Percentiles rank a stretch among this genome's conserved stretches.
These are phyloP conservation scores for Drymonia ruficornis DNA, from an alignment of 2,888 invertebrate genomes.

Conservation along the genomic window DNA sequence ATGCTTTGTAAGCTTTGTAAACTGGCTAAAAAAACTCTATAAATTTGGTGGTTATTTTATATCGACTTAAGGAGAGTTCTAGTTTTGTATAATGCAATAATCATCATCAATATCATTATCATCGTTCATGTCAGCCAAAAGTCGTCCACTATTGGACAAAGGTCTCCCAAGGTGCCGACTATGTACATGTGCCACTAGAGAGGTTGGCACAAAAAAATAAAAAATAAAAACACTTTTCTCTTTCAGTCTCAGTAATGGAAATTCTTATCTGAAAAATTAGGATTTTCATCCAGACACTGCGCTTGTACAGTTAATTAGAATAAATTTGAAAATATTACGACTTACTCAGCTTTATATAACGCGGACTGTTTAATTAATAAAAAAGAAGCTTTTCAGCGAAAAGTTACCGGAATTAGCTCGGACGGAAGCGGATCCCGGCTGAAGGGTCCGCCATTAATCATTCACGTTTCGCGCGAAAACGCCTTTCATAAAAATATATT, in stretches of 20 bases:
- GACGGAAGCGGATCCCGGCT: slow-evolving; percentile 58
- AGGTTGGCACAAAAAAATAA: too few species aligned
- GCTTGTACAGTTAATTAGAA: slow-evolving; percentile 31
- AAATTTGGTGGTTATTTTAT: too few species aligned
- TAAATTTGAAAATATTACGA: slow-evolving; percentile 31
- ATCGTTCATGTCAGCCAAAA: too few species aligned
- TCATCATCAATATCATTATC: too few species aligned
- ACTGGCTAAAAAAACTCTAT: too few species aligned
- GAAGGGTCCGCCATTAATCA: slow-evolving; percentile 78
- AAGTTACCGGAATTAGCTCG: slow-evolving; percentile 63
- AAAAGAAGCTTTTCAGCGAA: slow-evolving; percentile 46
- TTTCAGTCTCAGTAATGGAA: not conserved
- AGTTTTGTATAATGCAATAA: too few species aligned
- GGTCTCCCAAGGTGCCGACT: too few species aligned
- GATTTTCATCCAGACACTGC: slow-evolving; percentile 23
- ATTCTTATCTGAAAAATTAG: slow-evolving; percentile 33
- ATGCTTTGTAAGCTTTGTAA: too few species aligned
- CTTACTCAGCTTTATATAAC: slow-evolving; percentile 40
- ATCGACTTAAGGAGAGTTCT: too few species aligned
- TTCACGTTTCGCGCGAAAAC: slow-evolving; percentile 68
- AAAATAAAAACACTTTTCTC: not conserved
- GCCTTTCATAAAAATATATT: slow-evolving; percentile 78
- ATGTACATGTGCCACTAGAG: too few species aligned
- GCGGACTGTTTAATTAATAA: slow-evolving; percentile 60
- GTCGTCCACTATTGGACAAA: too few species aligned